Evolutionary conservation across 2,797 vertebrate genomes (phyloP), one percentile per base, ranked within the genome.

Genomic region (Brotula barbata): DNA sequence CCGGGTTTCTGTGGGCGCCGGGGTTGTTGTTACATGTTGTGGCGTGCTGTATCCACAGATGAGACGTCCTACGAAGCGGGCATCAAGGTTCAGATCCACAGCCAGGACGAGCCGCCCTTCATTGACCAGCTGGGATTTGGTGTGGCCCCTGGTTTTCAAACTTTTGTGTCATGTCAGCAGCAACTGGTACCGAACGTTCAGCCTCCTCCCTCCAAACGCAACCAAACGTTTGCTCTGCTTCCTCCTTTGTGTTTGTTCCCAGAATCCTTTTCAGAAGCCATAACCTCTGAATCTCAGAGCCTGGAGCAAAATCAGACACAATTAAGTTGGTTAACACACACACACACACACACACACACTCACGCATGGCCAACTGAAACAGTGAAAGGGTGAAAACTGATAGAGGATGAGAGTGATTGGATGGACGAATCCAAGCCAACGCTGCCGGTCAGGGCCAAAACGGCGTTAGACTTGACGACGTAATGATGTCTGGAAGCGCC

Each of bases 11-110:
- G 16, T 44, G 15, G 52, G 68, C 20, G 19, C 48, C 49, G 16
- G 2, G 47, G 28, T 58, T 71, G 59, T 67, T 73, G 57, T 89
- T 71, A 85, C 53, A 82, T 83, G 55, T 54, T 87, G 58, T 85
- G 82, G 73, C 84, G 53, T 88, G 79, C 73, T 90, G 67, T 89
- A 78, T 86, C 86, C 85, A 78, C 93, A 97, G 95, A 95, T 34
- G 94, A 97, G 85, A 96, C 93, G 5, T 95, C 93, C 0, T 96
- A 93, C 3, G 96, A 98, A 90, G 95, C 91, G 5, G 96, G 96
- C 55, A 90, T 98, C 88, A 95, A 95, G 84, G 95, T 96, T 88
- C 96, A 98, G 89, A 94, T 97, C 87, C 96, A 98, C 91, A 94
- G 91, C 83, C 96, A 98, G 87, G 90, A 94, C 1, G 95, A 98